Base-by-base conservation (phyloP, 2,888 invertebrate species). In the Coecobrya sp. region DNA sequence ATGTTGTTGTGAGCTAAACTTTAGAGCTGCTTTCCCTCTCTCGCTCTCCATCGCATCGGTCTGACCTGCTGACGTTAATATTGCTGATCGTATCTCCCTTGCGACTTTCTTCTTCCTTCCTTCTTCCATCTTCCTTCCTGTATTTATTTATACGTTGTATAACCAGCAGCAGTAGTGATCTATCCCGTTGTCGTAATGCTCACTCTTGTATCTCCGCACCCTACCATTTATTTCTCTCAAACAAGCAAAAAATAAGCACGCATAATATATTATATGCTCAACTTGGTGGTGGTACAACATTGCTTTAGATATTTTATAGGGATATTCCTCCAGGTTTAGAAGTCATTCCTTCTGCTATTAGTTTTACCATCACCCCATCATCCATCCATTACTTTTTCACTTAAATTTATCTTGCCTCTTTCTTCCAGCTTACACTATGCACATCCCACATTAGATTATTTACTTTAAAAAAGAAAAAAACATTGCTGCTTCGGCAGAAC, bases 21-120 rank as follows among this genome's bases (percentile, higher is more conserved):
- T 42, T 22, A 30, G 11, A 1, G 16, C 22, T 52, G 25, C 30
- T 27, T 90, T 70, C 81, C 19, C 36, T 68, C 49, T 30, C 59
- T 82, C n/a, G 11, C 65, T 79, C 45, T 79, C 45, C n/a, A n/a
- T 70, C 22, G n/a, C 65, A 86, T 86, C 68, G 62, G 27, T 86
- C 88, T 91, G 90, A 91, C 91, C 87, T 87, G 91, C 91, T 87
- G 88, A 88, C 90, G 82, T 73, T 86, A 86, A 88, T 91, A 88
- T 79, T 91, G 87, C 88, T 76, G 86, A 85, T 81, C 89, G 84
- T 81, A 81, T 84, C 92, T 84, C 86, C 76, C 86, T 62, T 49
- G 89, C 42, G 86, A 91, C 30, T 82, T 91, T 86, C 81, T 76
- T 87, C 73, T 82, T 82, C 70, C 87, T 87, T 87, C 62, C 73